Evolutionary conservation across 1,140 invertebrate genomes (phyloP).

Genomic region (Delia radicum): DNA sequence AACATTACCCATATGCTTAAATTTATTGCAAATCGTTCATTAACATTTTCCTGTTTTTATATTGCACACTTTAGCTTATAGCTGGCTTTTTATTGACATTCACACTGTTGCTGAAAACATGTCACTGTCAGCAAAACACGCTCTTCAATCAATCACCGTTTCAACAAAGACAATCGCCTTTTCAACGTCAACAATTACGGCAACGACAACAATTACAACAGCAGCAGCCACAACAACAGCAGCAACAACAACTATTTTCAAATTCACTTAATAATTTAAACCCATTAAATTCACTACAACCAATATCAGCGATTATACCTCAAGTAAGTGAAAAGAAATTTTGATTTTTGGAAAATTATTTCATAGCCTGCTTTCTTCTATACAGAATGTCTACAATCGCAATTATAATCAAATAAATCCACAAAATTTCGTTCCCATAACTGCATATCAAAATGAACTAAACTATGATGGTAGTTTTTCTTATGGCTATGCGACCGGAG

Average conservation of each 20-base stretch:
- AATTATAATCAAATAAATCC: slow-evolving; percentile 31
- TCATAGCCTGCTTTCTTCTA: slow-evolving; percentile 34
- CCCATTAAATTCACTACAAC: slow-evolving; percentile 26
- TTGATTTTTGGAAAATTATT: background rate
- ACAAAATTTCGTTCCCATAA: slow-evolving; percentile 58
- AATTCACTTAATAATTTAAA: slow-evolving; percentile 34
- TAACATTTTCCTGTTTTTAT: background rate
- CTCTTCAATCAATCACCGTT: slow-evolving; percentile 41
- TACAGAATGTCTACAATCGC: slow-evolving; percentile 27
- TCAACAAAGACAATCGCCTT: slow-evolving; percentile 35
- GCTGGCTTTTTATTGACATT: slow-evolving; percentile 25
- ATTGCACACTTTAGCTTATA: background rate
- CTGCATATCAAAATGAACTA: slow-evolving; percentile 63
- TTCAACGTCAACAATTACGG: slow-evolving; percentile 28
- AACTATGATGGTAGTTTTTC: slow-evolving; percentile 62
- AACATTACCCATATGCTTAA: no score
- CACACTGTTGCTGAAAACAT: slow-evolving; percentile 23
- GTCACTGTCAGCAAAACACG: slow-evolving; percentile 29
- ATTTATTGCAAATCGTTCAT: no score
- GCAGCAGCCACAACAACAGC: slow-evolving; percentile 37
- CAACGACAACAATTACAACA: slow-evolving; percentile 32
- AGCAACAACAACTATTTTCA: slow-evolving; percentile 40
- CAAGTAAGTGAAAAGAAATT: background rate
- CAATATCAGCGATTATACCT: slow-evolving; percentile 25
- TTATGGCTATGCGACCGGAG: slow-evolving; percentile 61